Evolutionary conservation across 2,888 invertebrate species (phyloP).

Genomic region (Drosophila nigritarsus): DNA sequence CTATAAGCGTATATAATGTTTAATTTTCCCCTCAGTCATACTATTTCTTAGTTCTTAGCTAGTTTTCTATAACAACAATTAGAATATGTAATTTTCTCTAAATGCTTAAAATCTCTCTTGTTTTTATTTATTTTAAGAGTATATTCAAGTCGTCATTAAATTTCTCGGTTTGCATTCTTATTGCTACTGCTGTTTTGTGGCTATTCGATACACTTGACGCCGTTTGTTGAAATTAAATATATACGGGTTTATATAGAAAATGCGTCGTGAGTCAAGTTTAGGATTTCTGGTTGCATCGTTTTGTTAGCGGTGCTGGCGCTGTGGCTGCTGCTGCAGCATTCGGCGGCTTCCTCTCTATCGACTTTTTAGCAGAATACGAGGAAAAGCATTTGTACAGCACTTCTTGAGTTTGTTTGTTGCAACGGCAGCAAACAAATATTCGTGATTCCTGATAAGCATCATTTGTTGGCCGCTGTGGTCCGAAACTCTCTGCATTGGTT

Average conservation of each 20-base stretch:
- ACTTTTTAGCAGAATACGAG: constrained; percentile 38
- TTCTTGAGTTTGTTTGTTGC: constrained; percentile 74
- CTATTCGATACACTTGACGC: constrained; percentile 80
- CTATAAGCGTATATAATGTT: not conserved
- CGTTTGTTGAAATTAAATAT: constrained; percentile 65
- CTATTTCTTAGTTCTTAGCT: not conserved
- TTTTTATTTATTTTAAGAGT: constrained; percentile 12
- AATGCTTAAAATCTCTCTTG: too few relatives aligned
- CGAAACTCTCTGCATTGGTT: constrained; percentile 39
- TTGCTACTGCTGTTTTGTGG: constrained; percentile 29
- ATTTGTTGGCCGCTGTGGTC: constrained; percentile 59
- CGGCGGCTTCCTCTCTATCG: constrained; percentile 16
- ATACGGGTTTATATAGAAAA: constrained; percentile 66
- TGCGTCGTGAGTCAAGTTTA: constrained; percentile 82
- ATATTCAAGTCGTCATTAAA: constrained; percentile 3
- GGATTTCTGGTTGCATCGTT: constrained; percentile 69
- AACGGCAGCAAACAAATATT: constrained; percentile 82
- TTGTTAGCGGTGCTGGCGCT: constrained; percentile 26
- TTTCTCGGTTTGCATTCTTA: constrained; percentile 1
- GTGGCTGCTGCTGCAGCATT: constrained; percentile 17
- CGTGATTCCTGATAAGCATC: constrained; percentile 85
- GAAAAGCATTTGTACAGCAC: constrained; percentile 77
- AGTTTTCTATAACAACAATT: not conserved
- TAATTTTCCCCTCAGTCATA: not conserved
- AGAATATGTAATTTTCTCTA: not conserved